phyloP scores from a whole-genome alignment of 2,113 vertebrate species.

The Phoenicopterus ruber region DNA sequence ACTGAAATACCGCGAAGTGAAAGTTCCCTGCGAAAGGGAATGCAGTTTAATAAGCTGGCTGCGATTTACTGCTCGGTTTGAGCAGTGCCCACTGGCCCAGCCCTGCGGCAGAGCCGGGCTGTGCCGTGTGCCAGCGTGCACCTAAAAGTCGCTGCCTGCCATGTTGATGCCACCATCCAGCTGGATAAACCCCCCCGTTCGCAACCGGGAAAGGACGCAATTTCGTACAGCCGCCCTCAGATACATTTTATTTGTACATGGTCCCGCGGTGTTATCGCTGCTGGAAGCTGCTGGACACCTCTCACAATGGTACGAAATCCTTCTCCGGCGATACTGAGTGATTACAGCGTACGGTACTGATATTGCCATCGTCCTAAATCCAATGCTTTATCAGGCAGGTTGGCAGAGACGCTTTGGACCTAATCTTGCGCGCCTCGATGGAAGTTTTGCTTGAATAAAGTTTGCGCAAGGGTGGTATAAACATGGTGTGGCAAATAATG shows the following conservation, averaged over 20 bases:
- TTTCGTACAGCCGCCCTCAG: background rate
- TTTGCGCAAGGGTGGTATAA: background rate
- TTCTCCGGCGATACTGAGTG: background rate
- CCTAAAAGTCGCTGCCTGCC: background rate
- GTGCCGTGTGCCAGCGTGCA: background rate
- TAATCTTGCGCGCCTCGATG: background rate
- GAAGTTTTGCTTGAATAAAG: constrained; percentile 18
- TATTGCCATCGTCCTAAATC: background rate
- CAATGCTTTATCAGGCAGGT: background rate
- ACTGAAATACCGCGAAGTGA: background rate
- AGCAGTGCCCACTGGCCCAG: background rate
- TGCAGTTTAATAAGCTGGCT: background rate
- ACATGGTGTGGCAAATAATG: background rate
- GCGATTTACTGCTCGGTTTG: background rate
- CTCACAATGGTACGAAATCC: background rate
- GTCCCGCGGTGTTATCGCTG: rapidly evolving
- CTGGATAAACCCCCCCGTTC: background rate
- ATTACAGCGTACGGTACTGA: background rate
- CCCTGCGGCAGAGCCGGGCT: background rate
- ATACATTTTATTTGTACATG: background rate
- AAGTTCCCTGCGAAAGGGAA: background rate
- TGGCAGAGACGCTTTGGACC: constrained; percentile 5
- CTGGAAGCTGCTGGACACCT: background rate
- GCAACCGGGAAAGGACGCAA: background rate
- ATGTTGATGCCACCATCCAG: background rate